phyloP scores from a whole-genome alignment of 1,140 invertebrate species.

The Elymnias hypermnestra region DNA sequence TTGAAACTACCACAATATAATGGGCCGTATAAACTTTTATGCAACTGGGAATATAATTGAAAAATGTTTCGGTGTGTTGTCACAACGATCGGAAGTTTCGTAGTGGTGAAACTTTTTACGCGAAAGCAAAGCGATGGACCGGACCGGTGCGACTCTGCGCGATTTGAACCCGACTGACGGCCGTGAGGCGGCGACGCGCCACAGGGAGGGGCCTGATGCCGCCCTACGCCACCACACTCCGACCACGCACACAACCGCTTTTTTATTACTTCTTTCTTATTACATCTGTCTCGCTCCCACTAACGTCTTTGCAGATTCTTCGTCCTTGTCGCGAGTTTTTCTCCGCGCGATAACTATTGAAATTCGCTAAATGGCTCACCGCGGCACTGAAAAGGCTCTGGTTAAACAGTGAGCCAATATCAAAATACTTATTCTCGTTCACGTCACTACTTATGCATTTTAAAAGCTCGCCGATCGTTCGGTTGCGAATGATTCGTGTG shows the following conservation, averaged over 20 bases:
- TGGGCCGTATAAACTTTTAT: not conserved
- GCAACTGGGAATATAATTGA: conserved; percentile 10
- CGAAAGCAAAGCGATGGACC: conserved; percentile 35
- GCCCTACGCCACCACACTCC: conserved; percentile 69
- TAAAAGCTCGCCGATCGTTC: conserved; percentile 10
- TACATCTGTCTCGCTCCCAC: conserved; percentile 50
- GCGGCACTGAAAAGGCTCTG: conserved; percentile 68
- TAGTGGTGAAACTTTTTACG: conserved; percentile 66
- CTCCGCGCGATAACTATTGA: conserved; percentile 73
- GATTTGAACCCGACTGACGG: conserved; percentile 60
- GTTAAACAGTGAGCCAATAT: conserved; percentile 70
- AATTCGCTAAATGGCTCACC: conserved; percentile 74
- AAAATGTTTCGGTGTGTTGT: conserved; percentile 24
- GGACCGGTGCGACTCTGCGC: conserved; percentile 56
- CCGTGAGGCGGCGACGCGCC: conserved; percentile 47
- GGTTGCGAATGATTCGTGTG: conserved; percentile 2
- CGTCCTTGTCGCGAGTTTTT: conserved; percentile 64
- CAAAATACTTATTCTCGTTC: conserved; percentile 63
- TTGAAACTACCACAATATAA: conserved; percentile 6
- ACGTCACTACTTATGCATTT: conserved; percentile 55
- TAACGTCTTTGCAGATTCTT: conserved; percentile 17
- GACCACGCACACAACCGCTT: conserved; percentile 68
- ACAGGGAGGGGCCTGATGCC: conserved; percentile 68
- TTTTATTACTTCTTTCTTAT: conserved; percentile 73
- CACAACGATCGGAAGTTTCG: conserved; percentile 53